Conservation (phyloP, 2,888 invertebrate genomes). For the Pomacea canaliculata region DNA sequence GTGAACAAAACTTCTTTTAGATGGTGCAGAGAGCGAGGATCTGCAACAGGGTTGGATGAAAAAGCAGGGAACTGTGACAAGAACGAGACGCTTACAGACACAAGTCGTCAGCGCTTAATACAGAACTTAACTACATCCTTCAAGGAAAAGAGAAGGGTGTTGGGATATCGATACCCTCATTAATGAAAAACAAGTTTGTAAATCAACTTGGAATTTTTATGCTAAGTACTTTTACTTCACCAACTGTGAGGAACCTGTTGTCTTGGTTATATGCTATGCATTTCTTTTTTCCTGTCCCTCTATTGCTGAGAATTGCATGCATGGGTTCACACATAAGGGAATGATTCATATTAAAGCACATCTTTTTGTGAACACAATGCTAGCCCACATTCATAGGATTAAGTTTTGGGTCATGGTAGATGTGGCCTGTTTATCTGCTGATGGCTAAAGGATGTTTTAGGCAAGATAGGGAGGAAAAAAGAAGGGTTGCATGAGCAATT, state of each 20-base stretch:
- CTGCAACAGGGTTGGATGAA: conserved; percentile 83
- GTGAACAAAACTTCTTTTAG: conserved; percentile 68
- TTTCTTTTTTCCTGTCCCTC: too few species aligned
- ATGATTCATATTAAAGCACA: too few species aligned
- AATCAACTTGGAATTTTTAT: not conserved
- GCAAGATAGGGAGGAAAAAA: too few species aligned
- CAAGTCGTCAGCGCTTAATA: conserved; percentile 84
- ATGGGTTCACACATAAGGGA: too few species aligned
- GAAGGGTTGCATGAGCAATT: too few species aligned
- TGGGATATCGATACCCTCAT: conserved; percentile 83
- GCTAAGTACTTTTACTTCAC: not conserved
- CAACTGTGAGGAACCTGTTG: not conserved
- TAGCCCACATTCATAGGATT: too few species aligned
- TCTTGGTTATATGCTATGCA: too few species aligned
- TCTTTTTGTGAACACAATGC: too few species aligned
- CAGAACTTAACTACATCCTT: conserved; percentile 81
- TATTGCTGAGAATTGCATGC: too few species aligned
- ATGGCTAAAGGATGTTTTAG: too few species aligned
- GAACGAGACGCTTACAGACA: conserved; percentile 87
- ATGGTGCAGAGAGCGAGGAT: conserved; percentile 83
- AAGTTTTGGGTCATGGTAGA: too few species aligned
- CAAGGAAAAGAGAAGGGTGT: conserved; percentile 73
- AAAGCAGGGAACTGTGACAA: conserved; percentile 83
- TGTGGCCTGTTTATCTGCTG: too few species aligned
- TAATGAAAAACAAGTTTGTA: conserved; percentile 81